These are phyloP conservation scores for Acrocyrtus sp. DNA, from an alignment of 2,888 invertebrate genomes.

Conservation along the genomic window DNA sequence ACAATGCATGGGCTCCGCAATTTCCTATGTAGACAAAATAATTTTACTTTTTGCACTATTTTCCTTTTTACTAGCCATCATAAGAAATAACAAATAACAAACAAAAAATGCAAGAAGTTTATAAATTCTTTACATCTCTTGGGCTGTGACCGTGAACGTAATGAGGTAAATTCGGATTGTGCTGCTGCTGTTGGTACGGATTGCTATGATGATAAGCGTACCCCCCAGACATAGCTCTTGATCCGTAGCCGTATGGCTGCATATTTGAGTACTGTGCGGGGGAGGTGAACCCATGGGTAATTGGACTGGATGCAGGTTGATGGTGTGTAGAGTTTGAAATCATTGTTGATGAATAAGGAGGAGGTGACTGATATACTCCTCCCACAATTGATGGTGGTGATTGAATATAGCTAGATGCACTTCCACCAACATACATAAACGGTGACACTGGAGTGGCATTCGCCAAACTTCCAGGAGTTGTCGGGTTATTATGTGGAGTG, in stretches of 20 bases:
- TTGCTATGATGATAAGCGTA: conserved; percentile 4
- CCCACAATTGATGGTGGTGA: background rate
- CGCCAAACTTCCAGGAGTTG: background rate
- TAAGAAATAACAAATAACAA: background rate
- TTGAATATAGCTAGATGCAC: conserved; percentile 23
- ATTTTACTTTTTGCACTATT: background rate
- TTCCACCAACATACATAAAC: conserved; percentile 12
- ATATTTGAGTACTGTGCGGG: background rate
- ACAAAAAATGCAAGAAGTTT: background rate
- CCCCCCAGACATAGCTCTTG: conserved; percentile 1
- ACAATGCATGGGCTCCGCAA: conserved; percentile 38
- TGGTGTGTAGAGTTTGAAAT: background rate
- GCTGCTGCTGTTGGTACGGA: conserved; percentile 5
- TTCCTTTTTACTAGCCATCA: background rate
- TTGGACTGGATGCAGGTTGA: background rate
- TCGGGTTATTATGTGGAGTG: conserved; percentile 8
- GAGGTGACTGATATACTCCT: background rate
- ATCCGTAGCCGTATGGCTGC: conserved; percentile 14
- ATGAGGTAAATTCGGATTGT: background rate
- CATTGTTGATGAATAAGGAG: conserved; percentile 10
- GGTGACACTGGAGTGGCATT: background rate
- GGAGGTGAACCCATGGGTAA: conserved; percentile 4
- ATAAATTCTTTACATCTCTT: conserved; percentile 11
- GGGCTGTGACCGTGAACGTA: conserved; percentile 16
- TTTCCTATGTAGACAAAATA: conserved; percentile 20